These are phyloP conservation scores for Sebastes matsubarae DNA, from an alignment of 2,797 vertebrate species.

Conservation along the genomic window DNA sequence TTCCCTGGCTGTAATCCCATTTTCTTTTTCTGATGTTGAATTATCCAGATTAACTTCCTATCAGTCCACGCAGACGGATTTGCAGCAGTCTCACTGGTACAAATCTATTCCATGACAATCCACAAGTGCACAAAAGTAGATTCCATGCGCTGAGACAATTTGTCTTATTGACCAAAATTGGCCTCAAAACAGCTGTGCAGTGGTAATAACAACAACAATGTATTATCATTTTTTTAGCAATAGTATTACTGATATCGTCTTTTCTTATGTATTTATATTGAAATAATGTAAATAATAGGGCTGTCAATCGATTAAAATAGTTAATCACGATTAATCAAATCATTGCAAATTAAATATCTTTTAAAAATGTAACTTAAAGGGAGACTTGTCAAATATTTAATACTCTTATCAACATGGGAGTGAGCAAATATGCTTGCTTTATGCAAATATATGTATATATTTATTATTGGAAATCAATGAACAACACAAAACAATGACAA, in stretches of 20 bases:
- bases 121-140: slow-evolving; percentile 32
- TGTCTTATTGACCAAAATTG: slow-evolving; percentile 16
- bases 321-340: too few relatives aligned
- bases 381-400: too few relatives aligned
- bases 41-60: slow-evolving; percentile 69
- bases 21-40: slow-evolving; percentile 48
- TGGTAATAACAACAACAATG: not conserved
- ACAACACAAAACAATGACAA: too few relatives aligned
- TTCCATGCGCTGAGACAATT: slow-evolving; percentile 21
- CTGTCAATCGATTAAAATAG: too few relatives aligned
- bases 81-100: slow-evolving; percentile 51
- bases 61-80: slow-evolving; percentile 69
- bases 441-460: too few relatives aligned
- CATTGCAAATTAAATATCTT: too few relatives aligned
- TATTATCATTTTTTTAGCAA: not conserved
- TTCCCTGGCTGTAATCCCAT: slow-evolving; percentile 39
- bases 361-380: too few relatives aligned
- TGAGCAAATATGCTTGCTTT: too few relatives aligned
- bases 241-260: not conserved
- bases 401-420: too few relatives aligned
- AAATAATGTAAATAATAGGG: not conserved
- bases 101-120: slow-evolving; percentile 38
- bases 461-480: too few relatives aligned
- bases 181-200: not conserved
- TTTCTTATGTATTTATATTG: not conserved